A percentile compares a stretch with the other conserved stretches of the same genome.
Evolutionary conservation across 1,140 invertebrate genomes (phyloP).

Genomic region (Ooceraea biroi): DNA sequence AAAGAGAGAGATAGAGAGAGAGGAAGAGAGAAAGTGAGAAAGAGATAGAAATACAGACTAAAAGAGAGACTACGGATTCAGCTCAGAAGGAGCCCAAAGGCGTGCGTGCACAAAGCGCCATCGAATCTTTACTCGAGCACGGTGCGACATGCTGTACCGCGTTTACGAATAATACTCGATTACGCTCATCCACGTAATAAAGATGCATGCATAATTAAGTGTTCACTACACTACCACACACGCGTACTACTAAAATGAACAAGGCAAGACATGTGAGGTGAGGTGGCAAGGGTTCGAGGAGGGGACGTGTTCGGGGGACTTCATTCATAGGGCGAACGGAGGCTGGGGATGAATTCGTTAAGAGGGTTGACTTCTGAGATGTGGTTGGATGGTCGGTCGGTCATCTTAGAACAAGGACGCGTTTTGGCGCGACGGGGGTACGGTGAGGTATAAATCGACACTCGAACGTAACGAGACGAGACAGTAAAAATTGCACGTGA

Average conservation of each 20-base stretch:
- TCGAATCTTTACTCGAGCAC: slow-evolving; percentile 68
- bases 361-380: slow-evolving; percentile 48
- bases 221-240: slow-evolving; percentile 59
- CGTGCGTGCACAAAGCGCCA: slow-evolving; percentile 61
- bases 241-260: slow-evolving; percentile 73
- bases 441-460: slow-evolving; percentile 73
- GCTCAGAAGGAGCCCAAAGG: slow-evolving; percentile 64
- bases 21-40: slow-evolving; percentile 24
- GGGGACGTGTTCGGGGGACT: slow-evolving; percentile 14
- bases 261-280: slow-evolving; percentile 74
- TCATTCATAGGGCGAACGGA: slow-evolving; percentile 6
- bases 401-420: slow-evolving; percentile 73
- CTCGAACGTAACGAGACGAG: slow-evolving; percentile 69
- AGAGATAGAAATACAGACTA: slow-evolving; percentile 57
- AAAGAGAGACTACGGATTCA: slow-evolving; percentile 48
- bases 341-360: slow-evolving; percentile 47
- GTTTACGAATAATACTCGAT: slow-evolving; percentile 61
- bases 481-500: slow-evolving; percentile 61
- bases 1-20: slow-evolving; percentile 30
- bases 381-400: slow-evolving; percentile 74
- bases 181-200: slow-evolving; percentile 21
- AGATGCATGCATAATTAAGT: slow-evolving; percentile 63
- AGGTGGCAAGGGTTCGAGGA: slow-evolving; percentile 50
- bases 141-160: slow-evolving; percentile 72
- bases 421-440: slow-evolving; percentile 74